Evolutionary conservation across 2,113 vertebrate genomes (phyloP), one percentile per base, ranked within the genome.

Genomic region (Cyprinus carpio): DNA sequence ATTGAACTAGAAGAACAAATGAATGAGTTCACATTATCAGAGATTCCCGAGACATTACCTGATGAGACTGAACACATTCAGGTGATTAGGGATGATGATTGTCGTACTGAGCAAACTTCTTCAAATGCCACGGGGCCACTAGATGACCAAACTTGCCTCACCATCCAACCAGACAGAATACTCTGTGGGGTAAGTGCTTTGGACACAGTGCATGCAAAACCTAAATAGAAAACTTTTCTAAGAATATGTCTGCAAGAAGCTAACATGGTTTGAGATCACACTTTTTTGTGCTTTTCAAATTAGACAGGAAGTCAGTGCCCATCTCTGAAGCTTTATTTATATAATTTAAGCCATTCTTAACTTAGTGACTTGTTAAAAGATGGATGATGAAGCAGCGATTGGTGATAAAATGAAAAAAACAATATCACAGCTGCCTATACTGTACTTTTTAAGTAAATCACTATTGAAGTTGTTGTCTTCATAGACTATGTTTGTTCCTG

Each of bases 131-230:
- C 67, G 60, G 25, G 5, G 74, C 79, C 58, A 58, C 15, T 86
- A 18, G 75, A 56, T 0, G 78, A 91, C 1, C 89, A 93, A 84
- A 86, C 82, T 86, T 96, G 89, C 62, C 91, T 96, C 79, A 94
- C 96, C 27, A 93, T 97, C 83, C 97, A 96, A 86, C 98, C 98
- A 1, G 92, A 86, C 86, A 94, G 95, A 91, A 94, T 99, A 86
- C 94, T 91, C 1, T 98, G 97, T 90, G 97, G 97, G 95, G 98
- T 99, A 93, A 92, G 93, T 80, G 56, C 72, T 2, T 43, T 43
- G 3, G 1, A 11, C 40, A 11, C 40, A n/a, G 8, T 4, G 12
- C 23, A 43, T 2, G 56, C 20, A 9, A 9, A 46, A 27, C 10
- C n/a, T 65, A 51, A 67, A 67, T 7, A 49, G 29, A 46, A 80